These are phyloP conservation scores for Dolichomitus sp. DNA, from an alignment of 2,888 invertebrate genomes.

Conservation along the genomic window DNA sequence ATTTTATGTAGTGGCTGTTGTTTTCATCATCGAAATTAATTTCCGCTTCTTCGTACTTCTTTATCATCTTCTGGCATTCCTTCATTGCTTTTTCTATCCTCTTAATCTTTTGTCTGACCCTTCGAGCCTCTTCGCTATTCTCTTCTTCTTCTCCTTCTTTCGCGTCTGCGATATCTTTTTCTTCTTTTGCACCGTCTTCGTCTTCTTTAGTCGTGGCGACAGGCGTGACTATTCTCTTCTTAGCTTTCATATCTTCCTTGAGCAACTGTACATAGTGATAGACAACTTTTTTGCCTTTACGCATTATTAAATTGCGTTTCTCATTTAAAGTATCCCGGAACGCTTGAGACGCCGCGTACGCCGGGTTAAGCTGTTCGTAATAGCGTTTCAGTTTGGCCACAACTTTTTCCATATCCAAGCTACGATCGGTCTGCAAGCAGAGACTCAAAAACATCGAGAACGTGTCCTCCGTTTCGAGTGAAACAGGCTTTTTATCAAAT, in stretches of 20 bases:
- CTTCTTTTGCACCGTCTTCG: not conserved
- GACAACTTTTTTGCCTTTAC: slow-evolving; percentile 28
- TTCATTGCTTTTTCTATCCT: slow-evolving; percentile 88
- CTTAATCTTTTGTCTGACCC: slow-evolving; percentile 56
- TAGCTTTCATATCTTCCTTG: slow-evolving; percentile 64
- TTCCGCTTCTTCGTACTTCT: slow-evolving; percentile 90
- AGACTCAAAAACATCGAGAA: slow-evolving; percentile 78
- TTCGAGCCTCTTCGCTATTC: slow-evolving; percentile 19
- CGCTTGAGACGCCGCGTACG: slow-evolving; percentile 69
- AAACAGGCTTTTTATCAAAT: slow-evolving; percentile 71
- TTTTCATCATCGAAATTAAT: slow-evolving; percentile 92
- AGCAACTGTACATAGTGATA: slow-evolving; percentile 30
- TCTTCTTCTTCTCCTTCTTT: slow-evolving; percentile 39
- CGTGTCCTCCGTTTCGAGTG: slow-evolving; percentile 64
- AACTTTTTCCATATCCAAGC: slow-evolving; percentile 75
- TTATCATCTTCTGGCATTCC: slow-evolving; percentile 90
- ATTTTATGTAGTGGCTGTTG: slow-evolving; percentile 91
- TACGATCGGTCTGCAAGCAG: slow-evolving; percentile 75
- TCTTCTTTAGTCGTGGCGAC: not conserved
- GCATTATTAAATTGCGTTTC: slow-evolving; percentile 70
- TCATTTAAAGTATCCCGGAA: slow-evolving; percentile 75
- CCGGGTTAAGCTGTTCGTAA: slow-evolving; percentile 74
- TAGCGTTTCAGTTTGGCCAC: slow-evolving; percentile 77
- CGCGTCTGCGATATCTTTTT: slow-evolving; percentile 2
- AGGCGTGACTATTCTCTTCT: not conserved